Evolutionary conservation across 2,888 invertebrate genomes (phyloP), one percentile per base, ranked within the genome.

Genomic region (Stenichneumon culpator): DNA sequence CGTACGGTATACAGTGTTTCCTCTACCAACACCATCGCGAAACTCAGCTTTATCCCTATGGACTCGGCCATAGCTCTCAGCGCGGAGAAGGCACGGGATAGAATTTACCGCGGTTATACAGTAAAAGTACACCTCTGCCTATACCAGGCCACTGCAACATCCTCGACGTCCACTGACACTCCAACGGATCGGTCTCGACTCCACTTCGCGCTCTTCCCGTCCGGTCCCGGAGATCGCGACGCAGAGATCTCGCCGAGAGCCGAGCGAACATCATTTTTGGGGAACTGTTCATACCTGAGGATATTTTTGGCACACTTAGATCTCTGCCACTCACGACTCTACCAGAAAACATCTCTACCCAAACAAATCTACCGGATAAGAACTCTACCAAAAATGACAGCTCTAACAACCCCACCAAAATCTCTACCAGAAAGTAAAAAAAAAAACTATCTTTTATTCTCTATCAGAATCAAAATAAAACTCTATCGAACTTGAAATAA

Each of bases 21-120:
- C 73, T 63, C 25, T 52, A 83, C 28, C 69, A 52, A 73, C 69
- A 73, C 75, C 14, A 47, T 19, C 44, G 69, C 25, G 57, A 78
- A 68, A 44, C 50, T 39, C 74, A 16, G 72, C 73, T 78, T 50
- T 19, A 60, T 73, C 44, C 19, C 22, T 70, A 14, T 3, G 22
- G 60, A 57, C 57, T 44, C 67, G 36, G 73, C 16, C 54, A 44
- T 73, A 60, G 73, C 73, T 57, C 39, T 36, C 39, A 6, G 25
- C 25, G 22, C 25, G 28, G 14, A 6, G 32, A 63, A 63, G 63
- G 14, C 63, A 63, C 28, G 28, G 63, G 63, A 63, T 63, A 63
- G 63, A 28, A 63, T 63, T 63, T 32, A 63, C 63, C 28, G 63
- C 63, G 63, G 63, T 63, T 47, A 63, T 28, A 63, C 16, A 63